These are phyloP conservation scores for Cetoscarus ocellatus DNA, from an alignment of 2,797 vertebrate species.

Conservation along the genomic window DNA sequence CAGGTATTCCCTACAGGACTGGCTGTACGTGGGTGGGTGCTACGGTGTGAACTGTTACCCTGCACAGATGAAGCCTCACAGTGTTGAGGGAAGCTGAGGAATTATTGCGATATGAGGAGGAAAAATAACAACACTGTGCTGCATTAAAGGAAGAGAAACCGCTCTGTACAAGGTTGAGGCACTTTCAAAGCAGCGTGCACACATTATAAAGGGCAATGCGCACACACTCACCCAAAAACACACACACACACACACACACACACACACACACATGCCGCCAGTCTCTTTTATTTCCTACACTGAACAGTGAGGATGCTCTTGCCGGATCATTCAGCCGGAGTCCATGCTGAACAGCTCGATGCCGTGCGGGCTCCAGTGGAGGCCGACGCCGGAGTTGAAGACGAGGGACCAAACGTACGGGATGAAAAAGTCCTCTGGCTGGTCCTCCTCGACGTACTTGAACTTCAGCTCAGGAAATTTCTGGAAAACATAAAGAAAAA, in stretches of 20 bases:
- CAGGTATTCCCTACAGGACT: conserved; percentile 20
- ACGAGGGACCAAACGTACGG: conserved; percentile 98
- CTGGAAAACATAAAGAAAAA: conserved; percentile 76
- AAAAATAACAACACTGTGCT: conserved; percentile 41
- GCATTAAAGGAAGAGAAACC: conserved; percentile 51
- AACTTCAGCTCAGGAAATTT: conserved; percentile 98
- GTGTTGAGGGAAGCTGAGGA: conserved; percentile 65
- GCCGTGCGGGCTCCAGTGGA: conserved; percentile 93
- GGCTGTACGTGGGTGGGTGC: conserved; percentile 25
- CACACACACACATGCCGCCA: conserved; percentile 42
- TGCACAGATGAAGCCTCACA: conserved; percentile 49
- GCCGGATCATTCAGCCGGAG: conserved; percentile 85
- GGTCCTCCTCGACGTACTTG: conserved; percentile 98
- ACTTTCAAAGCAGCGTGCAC: conserved; percentile 81
- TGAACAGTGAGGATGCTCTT: conserved; percentile 30
- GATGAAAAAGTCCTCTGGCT: conserved; percentile 98
- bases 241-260: conserved; percentile 27
- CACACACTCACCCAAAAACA: conserved; percentile 33
- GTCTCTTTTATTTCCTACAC: conserved; percentile 34
- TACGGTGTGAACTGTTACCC: conserved; percentile 27
- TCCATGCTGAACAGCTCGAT: conserved; percentile 98
- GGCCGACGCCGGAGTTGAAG: conserved; percentile 92
- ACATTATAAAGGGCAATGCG: conserved; percentile 61
- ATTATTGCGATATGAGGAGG: conserved; percentile 42
- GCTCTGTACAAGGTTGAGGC: conserved; percentile 79